Evolutionary conservation across 2,797 vertebrate species (phyloP), one percentile per base, ranked within the genome.

Genomic region (Tamandua tetradactyla): DNA sequence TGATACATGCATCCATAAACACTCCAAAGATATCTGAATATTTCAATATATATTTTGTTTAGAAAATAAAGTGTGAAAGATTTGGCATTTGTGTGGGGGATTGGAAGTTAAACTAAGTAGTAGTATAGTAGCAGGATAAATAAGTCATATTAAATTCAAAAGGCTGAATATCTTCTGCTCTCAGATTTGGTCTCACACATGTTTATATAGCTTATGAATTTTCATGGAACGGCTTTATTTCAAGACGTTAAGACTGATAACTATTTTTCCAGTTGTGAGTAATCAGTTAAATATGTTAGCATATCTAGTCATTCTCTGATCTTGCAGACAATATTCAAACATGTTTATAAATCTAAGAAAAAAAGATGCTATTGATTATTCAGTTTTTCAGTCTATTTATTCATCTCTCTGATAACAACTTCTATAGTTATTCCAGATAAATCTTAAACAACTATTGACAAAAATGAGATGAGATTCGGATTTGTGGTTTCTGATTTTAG

Each of bases 171-270:
- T 94, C 94, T 96, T 93, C 91, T 69, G 25, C 42, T 52, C 2
- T 94, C 11, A 47, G 69, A 92, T 86, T 92, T 96, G 64, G 32
- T 47, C 91, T 92, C 86, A 88, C 5, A 80, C n/a, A 76, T 81
- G 40, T 91, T 12, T 30, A 93, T 47, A 78, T 37, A 92, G 32
- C 44, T 83, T 81, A 91, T 94, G 18, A 88, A 92, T 97, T 94
- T 96, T 97, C 66, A 97, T 82, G 23, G 87, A 89, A 87, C 87
- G 27, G 89, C 8, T 91, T 94, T 94, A 90, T 93, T 88, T 88
- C 49, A 93, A 86, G 25, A 93, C 55, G 89, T 82, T 85, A 80
- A 93, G 80, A 85, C n/a, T 57, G 42, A 95, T 72, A 87, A 37
- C 59, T 93, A n/a, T 79, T 92, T 83, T 93, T 74, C 25, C 89